Evolutionary conservation across 2,797 vertebrate genomes (phyloP), one percentile per base, ranked within the genome.

Genomic region (Tokudaia muenninki): DNA sequence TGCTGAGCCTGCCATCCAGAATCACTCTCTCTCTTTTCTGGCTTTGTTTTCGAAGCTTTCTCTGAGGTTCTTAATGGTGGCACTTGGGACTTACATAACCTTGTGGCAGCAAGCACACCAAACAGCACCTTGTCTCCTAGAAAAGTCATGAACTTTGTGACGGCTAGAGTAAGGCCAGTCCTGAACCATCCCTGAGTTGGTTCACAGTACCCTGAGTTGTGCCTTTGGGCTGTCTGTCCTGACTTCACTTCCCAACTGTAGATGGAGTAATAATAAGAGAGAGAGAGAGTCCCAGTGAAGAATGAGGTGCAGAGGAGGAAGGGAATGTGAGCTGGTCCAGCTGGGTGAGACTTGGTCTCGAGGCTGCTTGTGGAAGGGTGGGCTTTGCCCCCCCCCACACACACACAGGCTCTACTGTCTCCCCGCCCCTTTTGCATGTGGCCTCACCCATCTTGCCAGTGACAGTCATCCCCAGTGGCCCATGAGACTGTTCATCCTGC

Each of bases 121-220:
- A 91, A 90, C 0, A 47, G 63, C 59, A 12, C 11, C 34, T 47
- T 47, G 41, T 50, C 29, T 65, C 29, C 47, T 52, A 3, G 75
- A 92, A 84, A 86, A 79, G 84, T 84, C 31, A 34, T 81, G 70
- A 80, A 24, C 52, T 88, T 97, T n/a, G 61, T n/a, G 65, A 24
- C 72, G 7, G 47, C 37, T 16, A 34, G 47, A 16, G 12, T 91
- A 31, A 24, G 65, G 78, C 87, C 34, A 34, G 41, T 67, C 75
- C 89, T 83, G 12, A 80, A 37, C 41, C 26, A 65, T 91, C n/a
- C 44, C 50, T 75, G 17, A 94, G 80, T 17, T 22, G 19, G 14
- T 37, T 11, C 4, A 0, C 6, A 47, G 26, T 21, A 44, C 21
- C 52, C 37, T 24, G n/a, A 57, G 16, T 41, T 50, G 9, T n/a